phyloP scores from a whole-genome alignment of 2,797 vertebrate genomes.

The Hippopotamyrus pictus region DNA sequence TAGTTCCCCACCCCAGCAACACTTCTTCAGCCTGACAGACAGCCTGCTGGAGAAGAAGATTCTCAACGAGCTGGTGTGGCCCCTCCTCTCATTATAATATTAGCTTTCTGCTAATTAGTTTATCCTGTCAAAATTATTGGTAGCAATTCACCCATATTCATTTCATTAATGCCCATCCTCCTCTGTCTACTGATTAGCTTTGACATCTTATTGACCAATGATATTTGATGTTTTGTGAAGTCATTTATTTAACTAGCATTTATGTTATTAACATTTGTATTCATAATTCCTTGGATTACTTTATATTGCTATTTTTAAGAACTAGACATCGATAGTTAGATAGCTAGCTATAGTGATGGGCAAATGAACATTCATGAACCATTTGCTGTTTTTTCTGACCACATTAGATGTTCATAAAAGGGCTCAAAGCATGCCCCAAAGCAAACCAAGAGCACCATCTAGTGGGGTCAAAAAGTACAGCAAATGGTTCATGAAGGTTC shows the following conservation, averaged over 20 bases:
- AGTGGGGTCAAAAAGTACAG: too few relatives aligned
- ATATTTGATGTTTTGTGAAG: neutral
- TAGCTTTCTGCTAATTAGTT: neutral
- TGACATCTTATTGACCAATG: neutral
- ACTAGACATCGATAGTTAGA: neutral
- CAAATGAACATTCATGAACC: too few relatives aligned
- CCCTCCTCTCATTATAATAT: neutral
- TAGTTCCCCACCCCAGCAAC: constrained; percentile 59
- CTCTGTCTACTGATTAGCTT: neutral
- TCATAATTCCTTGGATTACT: neutral
- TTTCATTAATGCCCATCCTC: neutral
- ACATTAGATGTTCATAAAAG: too few relatives aligned
- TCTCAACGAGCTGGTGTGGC: constrained; percentile 67
- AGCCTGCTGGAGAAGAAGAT: constrained; percentile 57
- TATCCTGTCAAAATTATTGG: neutral
- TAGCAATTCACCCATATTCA: neutral
- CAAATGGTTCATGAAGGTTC: too few relatives aligned
- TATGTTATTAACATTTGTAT: neutral
- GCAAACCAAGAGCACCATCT: too few relatives aligned
- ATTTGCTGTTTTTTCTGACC: too few relatives aligned
- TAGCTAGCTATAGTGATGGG: neutral
- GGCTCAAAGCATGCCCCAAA: too few relatives aligned
- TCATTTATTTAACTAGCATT: neutral
- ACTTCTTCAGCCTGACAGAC: constrained; percentile 66
- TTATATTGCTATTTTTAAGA: neutral